phyloP scores from a whole-genome alignment of 2,888 invertebrate species.

The Eupithecia inturbata region DNA sequence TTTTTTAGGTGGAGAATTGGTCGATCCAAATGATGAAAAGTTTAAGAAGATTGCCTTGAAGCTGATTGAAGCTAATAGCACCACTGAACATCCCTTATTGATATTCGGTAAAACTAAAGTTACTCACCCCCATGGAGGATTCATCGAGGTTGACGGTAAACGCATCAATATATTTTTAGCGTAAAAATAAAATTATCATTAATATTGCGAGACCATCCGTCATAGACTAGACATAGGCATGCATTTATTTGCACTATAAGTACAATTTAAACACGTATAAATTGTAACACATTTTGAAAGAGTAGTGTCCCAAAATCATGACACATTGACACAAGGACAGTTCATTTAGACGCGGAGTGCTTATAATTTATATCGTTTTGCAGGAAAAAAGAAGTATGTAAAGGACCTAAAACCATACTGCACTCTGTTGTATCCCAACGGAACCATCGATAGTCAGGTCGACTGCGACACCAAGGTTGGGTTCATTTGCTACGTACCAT shows the following conservation, averaged over 20 bases:
- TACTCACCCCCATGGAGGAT: neutral
- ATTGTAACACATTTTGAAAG: no score
- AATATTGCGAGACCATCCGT: neutral
- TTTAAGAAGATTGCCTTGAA: constrained; percentile 2
- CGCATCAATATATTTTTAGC: neutral
- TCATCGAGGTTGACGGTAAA: constrained; percentile 1
- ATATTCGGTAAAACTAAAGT: constrained; percentile 1
- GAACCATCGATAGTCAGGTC: neutral
- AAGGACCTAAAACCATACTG: neutral
- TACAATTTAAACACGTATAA: no score
- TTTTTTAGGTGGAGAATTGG: neutral
- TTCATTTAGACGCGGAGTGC: neutral
- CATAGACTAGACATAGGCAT: no score
- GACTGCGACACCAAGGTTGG: neutral
- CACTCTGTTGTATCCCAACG: neutral
- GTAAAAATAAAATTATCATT: neutral
- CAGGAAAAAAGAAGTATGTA: constrained; percentile 6
- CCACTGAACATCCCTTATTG: neutral
- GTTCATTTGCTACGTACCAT: constrained; percentile 10
- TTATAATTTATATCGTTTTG: neutral
- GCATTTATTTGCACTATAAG: no score
- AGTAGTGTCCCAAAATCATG: neutral
- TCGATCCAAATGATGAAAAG: neutral
- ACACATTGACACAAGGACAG: neutral
- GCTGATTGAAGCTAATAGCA: neutral